Percentiles rank a stretch among this genome's conserved stretches.
These are phyloP conservation scores for Anadara kagoshimensis DNA, from an alignment of 1,140 invertebrate genomes.

Conservation along the genomic window DNA sequence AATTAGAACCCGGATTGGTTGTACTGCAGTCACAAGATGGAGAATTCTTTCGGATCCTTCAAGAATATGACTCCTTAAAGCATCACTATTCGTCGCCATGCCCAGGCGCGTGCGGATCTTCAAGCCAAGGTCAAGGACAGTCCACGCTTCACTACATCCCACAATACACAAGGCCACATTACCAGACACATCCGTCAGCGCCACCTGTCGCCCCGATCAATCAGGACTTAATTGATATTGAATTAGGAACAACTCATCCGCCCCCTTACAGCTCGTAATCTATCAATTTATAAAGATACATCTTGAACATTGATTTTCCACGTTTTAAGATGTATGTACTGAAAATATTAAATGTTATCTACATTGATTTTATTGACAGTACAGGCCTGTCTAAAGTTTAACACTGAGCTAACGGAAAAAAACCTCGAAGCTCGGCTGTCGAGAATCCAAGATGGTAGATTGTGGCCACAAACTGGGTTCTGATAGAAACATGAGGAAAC, in stretches of 20 bases:
- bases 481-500: no score
- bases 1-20: slow-evolving; percentile 37
- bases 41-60: slow-evolving; percentile 39
- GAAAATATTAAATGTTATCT: no score
- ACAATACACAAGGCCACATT: slow-evolving; percentile 35
- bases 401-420: no score
- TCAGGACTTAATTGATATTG: slow-evolving; percentile 1
- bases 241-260: background rate
- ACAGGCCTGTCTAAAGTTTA: no score
- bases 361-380: no score
- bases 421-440: no score
- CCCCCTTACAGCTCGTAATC: background rate
- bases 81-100: background rate
- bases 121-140: slow-evolving; percentile 1
- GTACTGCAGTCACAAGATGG: slow-evolving; percentile 31
- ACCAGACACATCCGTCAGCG: slow-evolving; percentile 22
- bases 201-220: slow-evolving; percentile 11
- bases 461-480: no score
- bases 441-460: no score
- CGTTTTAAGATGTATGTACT: no score
- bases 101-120: background rate
- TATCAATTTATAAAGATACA: no score
- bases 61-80: slow-evolving; percentile 27
- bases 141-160: slow-evolving; percentile 25
- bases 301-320: no score